phyloP scores from a whole-genome alignment of 2,888 invertebrate genomes.

The Steromphala cineraria region DNA sequence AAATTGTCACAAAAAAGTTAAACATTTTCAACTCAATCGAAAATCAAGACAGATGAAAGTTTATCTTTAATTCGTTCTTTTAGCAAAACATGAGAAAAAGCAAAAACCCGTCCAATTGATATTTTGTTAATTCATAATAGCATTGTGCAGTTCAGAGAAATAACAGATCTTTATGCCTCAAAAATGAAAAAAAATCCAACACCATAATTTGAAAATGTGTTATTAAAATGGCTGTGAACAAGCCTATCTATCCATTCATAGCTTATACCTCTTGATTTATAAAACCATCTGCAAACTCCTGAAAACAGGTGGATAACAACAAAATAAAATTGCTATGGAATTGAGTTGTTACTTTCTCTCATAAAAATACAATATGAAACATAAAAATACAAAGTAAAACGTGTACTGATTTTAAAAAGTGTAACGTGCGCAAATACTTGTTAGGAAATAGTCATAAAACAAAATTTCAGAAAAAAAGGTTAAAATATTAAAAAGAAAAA shows the following conservation, averaged over 20 bases:
- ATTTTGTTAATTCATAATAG: not conserved
- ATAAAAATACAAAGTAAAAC: too few relatives aligned
- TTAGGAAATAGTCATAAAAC: too few relatives aligned
- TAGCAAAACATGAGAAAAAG: too few relatives aligned
- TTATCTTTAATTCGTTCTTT: too few relatives aligned
- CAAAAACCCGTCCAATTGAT: too few relatives aligned
- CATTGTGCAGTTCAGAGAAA: not conserved
- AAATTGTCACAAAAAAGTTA: too few relatives aligned
- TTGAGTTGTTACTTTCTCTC: too few relatives aligned
- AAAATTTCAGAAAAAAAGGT: too few relatives aligned
- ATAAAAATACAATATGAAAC: too few relatives aligned
- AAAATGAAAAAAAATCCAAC: not conserved
- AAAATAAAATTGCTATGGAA: not conserved
- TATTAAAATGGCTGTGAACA: not conserved
- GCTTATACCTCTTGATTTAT: not conserved
- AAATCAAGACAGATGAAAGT: too few relatives aligned
- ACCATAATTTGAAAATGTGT: slow-evolving; percentile 1
- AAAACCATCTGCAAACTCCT: slow-evolving; percentile 7
- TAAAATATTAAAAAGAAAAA: too few relatives aligned
- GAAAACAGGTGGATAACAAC: not conserved
- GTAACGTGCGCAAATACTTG: not conserved
- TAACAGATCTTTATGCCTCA: not conserved
- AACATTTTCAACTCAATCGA: too few relatives aligned
- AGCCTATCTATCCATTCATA: not conserved
- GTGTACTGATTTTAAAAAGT: not conserved